Conservation (phyloP, 1,140 invertebrate genomes). For the Drosophila ercepeae region DNA sequence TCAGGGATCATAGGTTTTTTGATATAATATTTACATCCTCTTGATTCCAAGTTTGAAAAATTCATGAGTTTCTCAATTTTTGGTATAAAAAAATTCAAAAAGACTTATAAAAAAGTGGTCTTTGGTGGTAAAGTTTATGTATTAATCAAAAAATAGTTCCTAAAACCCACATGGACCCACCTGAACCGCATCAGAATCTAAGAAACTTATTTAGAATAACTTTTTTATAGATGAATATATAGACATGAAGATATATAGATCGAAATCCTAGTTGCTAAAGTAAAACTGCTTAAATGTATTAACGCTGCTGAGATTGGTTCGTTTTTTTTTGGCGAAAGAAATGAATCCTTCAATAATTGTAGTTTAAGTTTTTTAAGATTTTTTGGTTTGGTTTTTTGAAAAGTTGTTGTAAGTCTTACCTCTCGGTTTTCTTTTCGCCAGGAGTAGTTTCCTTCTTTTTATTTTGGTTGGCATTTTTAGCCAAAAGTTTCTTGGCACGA, state of each 20-base stretch:
- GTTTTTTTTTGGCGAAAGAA: conserved; percentile 23
- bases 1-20: no score
- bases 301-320: conserved; percentile 9
- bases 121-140: no score
- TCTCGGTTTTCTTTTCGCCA: conserved; percentile 84
- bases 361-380: conserved; percentile 36
- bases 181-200: conserved; percentile 7
- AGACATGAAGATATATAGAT: conserved; percentile 29
- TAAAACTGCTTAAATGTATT: conserved; percentile 23
- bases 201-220: conserved; percentile 14
- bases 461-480: conserved; percentile 84
- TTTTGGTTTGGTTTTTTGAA: conserved; percentile 46
- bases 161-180: no score
- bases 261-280: conserved; percentile 41
- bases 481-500: conserved; percentile 84
- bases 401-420: conserved; percentile 80
- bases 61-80: background rate
- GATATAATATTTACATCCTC: background rate
- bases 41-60: background rate
- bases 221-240: conserved; percentile 12
- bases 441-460: conserved; percentile 83
- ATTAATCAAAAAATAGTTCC: no score
- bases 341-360: conserved; percentile 34
- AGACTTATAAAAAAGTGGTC: no score
- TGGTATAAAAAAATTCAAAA: no score